Evolutionary conservation across 2,888 invertebrate genomes (phyloP).

Genomic region (Ochropleura plecta): DNA sequence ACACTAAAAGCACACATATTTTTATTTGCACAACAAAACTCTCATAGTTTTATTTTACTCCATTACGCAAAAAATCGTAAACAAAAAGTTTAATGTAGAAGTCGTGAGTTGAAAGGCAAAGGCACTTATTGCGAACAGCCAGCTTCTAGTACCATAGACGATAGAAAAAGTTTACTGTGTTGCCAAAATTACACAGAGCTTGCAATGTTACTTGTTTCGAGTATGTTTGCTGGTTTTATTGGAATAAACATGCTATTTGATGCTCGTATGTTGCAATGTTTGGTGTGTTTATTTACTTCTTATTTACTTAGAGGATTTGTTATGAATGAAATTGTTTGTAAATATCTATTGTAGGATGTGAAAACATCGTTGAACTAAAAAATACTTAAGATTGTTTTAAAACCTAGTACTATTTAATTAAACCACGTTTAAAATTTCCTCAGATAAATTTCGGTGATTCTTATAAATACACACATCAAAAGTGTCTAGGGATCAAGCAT

Average conservation of each 20-base stretch:
- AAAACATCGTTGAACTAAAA: not conserved
- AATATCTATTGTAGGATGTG: not conserved
- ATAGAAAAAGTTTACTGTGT: slow-evolving; percentile 56
- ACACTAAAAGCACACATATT: slow-evolving; percentile 6
- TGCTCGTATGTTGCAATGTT: slow-evolving; percentile 11
- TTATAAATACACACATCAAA: too few species aligned
- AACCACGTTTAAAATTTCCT: not conserved
- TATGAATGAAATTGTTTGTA: not conserved
- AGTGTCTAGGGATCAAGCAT: too few species aligned
- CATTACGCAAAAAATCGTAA: slow-evolving; percentile 27
- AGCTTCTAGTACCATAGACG: slow-evolving; percentile 43
- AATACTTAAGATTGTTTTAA: not conserved
- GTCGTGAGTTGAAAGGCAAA: slow-evolving; percentile 47
- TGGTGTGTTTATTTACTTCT: slow-evolving; percentile 18
- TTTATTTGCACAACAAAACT: slow-evolving; percentile 7
- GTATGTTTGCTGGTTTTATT: slow-evolving; percentile 61
- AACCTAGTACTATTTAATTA: not conserved
- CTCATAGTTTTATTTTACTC: slow-evolving; percentile 15
- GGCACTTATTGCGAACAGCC: slow-evolving; percentile 48
- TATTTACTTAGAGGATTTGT: not conserved
- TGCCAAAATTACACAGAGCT: slow-evolving; percentile 54
- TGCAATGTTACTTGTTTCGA: slow-evolving; percentile 54
- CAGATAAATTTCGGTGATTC: not conserved
- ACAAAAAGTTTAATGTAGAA: slow-evolving; percentile 33
- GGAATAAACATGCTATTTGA: slow-evolving; percentile 37